Evolutionary conservation across 2,797 vertebrate genomes (phyloP), one percentile per base, ranked within the genome.

Genomic region (Philypnodon macrostomus): DNA sequence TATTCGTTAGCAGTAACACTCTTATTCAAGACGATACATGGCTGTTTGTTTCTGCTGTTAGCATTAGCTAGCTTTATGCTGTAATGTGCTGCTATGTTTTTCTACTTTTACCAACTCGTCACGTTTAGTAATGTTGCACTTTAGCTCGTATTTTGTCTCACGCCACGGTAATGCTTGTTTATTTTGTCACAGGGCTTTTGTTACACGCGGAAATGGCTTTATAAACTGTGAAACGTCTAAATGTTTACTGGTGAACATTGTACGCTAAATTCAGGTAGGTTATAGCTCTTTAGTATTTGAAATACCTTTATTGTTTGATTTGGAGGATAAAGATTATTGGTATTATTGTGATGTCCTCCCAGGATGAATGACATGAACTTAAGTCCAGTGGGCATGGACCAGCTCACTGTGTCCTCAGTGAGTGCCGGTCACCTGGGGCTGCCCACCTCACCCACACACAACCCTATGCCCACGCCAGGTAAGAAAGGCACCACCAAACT

Each of bases 341-440:
- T 2, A 10, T 34, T 31, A 1, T 23, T 32, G 2, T 49, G 39
- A 17, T 49, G 19, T 47, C 18, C 60, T 36, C 50, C 16, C 62
- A 99, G 95, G 71, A 99, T 99, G 97, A 99, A 99, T 77, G 95
- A 99, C 70, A 94, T 98, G 91, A 98, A 95, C 87, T 84, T 99
- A 73, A 98, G 93, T 80, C 91, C 94, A 14, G 93, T 98, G 84
- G 96, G 96, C 77, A 98, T 98, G 96, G 97, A 98, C 85, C 95
- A 97, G 85, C 91, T 99, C 77, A 93, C 90, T 45, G 91, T 95
- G 54, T 88, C 95, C 56, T 93, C 95, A n/a, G 95, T 96, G 80
- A 93, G 93, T 1, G 92, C 94, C 54, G 85, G 90, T 80, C 97
- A 98, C 77, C 82, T 98, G 67, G 92, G 95, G n/a, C 85, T 98